These are phyloP conservation scores for Drosophila dunni DNA, from an alignment of 1,140 invertebrate genomes.

Conservation along the genomic window DNA sequence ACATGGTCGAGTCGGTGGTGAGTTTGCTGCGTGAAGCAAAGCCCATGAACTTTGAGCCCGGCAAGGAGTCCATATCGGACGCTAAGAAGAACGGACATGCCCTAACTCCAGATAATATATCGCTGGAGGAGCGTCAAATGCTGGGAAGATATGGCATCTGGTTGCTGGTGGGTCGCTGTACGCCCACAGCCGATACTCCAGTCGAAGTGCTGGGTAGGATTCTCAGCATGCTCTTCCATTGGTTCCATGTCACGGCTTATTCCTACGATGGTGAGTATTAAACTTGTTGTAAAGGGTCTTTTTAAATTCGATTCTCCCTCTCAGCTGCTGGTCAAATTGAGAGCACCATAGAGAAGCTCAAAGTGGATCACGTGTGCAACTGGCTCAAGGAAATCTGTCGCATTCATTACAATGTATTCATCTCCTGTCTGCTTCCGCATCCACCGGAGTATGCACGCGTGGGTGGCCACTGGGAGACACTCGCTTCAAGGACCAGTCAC, in stretches of 20 bases:
- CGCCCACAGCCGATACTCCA: conserved; percentile 93
- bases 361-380: conserved; percentile 95
- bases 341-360: conserved; percentile 95
- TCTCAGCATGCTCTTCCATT: conserved; percentile 98
- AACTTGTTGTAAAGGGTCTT: too few relatives aligned
- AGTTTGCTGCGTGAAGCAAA: conserved; percentile 93
- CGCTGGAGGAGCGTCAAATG: conserved; percentile 93
- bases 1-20: conserved; percentile 98
- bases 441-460: conserved; percentile 88
- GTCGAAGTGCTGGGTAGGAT: conserved; percentile 95
- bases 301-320: too few relatives aligned
- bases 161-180: conserved; percentile 97
- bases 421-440: conserved; percentile 93
- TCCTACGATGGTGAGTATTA: conserved; percentile 92
- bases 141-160: conserved; percentile 98
- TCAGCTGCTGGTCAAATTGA: conserved; percentile 89
- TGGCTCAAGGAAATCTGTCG: conserved; percentile 95
- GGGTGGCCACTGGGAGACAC: conserved; percentile 97
- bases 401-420: conserved; percentile 93
- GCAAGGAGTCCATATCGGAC: conserved; percentile 72
- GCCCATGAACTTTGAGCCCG: conserved; percentile 88
- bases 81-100: conserved; percentile 72
- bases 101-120: conserved; percentile 86
- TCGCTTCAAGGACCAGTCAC: conserved; percentile 95
- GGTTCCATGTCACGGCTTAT: conserved; percentile 99